A percentile compares a stretch with the other conserved stretches of the same genome.
These are phyloP conservation scores for Arrhopalites spinosus DNA, from an alignment of 2,888 invertebrate species.

Conservation along the genomic window DNA sequence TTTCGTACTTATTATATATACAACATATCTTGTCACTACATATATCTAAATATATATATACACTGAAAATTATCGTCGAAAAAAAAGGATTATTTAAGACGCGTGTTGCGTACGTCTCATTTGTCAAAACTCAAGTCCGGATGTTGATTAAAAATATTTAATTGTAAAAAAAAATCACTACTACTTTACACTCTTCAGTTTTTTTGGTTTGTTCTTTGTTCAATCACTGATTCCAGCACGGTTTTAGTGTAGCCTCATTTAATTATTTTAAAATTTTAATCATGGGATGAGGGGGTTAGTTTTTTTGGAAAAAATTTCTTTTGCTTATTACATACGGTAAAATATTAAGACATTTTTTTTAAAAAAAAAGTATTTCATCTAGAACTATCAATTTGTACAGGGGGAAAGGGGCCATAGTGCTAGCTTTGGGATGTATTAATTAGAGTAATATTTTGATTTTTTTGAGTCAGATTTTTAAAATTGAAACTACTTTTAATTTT, in stretches of 20 bases:
- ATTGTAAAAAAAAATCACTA: constrained; percentile 24
- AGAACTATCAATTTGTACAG: too few species aligned
- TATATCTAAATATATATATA: constrained; percentile 1
- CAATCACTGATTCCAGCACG: not conserved
- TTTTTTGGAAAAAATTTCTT: not conserved
- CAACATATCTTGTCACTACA: constrained; percentile 40
- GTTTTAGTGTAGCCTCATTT: not conserved
- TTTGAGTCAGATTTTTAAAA: too few species aligned
- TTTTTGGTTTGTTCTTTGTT: not conserved
- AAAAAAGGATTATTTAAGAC: not conserved
- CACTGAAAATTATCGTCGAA: constrained; percentile 4
- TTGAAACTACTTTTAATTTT: too few species aligned
- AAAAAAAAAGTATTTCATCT: too few species aligned
- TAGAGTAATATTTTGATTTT: too few species aligned
- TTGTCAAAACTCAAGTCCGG: constrained; percentile 27
- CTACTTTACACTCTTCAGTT: not conserved
- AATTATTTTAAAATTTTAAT: not conserved
- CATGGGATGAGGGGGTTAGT: constrained; percentile 2
- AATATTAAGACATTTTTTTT: too few species aligned
- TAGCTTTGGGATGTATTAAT: constrained; percentile 20
- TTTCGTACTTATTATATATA: constrained; percentile 41
- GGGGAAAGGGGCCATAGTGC: too few species aligned
- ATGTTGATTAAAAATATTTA: constrained; percentile 35
- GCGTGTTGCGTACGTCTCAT: not conserved
- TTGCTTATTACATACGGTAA: too few species aligned